A percentile compares a stretch with the other conserved stretches of the same genome.
phyloP scores from a whole-genome alignment of 1,140 invertebrate species.

The Hylyphantes graminicola region DNA sequence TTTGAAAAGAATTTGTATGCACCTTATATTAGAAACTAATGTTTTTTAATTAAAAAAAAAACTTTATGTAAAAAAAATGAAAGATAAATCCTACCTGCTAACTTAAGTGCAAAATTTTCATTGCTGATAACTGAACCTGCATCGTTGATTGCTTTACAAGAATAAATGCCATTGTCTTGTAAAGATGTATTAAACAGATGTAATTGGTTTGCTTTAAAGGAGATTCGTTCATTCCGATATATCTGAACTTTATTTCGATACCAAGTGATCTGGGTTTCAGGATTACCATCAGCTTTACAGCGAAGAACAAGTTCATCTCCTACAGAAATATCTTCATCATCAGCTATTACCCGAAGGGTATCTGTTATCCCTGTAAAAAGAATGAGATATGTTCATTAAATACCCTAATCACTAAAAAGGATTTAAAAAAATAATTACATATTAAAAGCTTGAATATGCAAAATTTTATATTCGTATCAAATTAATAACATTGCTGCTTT shows the following conservation, averaged over 20 bases:
- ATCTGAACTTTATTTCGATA: constrained; percentile 78
- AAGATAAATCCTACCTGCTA: constrained; percentile 71
- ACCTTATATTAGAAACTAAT: not conserved
- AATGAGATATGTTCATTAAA: constrained; percentile 17
- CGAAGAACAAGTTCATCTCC: constrained; percentile 77
- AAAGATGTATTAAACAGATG: constrained; percentile 73
- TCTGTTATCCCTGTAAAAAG: constrained; percentile 76
- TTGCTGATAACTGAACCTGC: constrained; percentile 73
- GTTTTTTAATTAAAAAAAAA: not conserved
- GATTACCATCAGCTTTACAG: constrained; percentile 80
- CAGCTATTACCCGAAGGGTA: constrained; percentile 73
- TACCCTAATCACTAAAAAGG: not conserved
- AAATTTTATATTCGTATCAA: too few relatives aligned
- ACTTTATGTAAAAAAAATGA: constrained; percentile 52
- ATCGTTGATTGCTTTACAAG: constrained; percentile 76
- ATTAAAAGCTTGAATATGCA: too few relatives aligned
- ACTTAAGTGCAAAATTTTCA: constrained; percentile 72
- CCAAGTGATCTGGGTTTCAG: constrained; percentile 80
- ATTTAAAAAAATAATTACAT: too few relatives aligned
- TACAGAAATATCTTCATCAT: constrained; percentile 71
- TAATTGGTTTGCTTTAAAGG: constrained; percentile 74
- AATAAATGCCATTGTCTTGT: constrained; percentile 80
- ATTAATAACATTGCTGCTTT: too few relatives aligned
- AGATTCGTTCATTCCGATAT: constrained; percentile 72
- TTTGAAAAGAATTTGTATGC: not conserved